A percentile compares a stretch with the other conserved stretches of the same genome.
Conservation (phyloP, 1,140 invertebrate species). For the Lasioglossum albipes region DNA sequence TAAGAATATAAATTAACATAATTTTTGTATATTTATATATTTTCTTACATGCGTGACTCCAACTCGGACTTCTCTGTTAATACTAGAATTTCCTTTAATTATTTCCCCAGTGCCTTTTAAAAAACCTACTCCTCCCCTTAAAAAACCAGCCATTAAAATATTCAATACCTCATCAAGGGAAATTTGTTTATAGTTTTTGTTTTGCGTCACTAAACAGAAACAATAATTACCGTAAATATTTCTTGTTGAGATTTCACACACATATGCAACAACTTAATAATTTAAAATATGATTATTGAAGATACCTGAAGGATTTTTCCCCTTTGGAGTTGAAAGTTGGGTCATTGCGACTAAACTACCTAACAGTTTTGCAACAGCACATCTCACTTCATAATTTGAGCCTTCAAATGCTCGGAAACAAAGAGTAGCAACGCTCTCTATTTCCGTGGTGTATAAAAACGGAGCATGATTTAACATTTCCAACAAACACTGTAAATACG, state of each 20-base stretch:
- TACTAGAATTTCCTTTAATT: constrained; percentile 95
- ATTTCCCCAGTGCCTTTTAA: constrained; percentile 97
- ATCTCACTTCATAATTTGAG: constrained; percentile 96
- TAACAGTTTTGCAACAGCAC: constrained; percentile 93
- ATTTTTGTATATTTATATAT: constrained; percentile 26
- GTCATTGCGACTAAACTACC: constrained; percentile 93
- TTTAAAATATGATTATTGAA: not conserved
- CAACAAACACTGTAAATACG: constrained; percentile 86
- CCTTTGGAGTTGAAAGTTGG: constrained; percentile 81
- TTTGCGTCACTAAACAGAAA: constrained; percentile 79
- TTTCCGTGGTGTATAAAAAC: constrained; percentile 93
- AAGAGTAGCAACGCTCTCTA: constrained; percentile 93
- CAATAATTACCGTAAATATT: constrained; percentile 25
- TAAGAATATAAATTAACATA: constrained; percentile 23
- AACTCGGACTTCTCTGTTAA: constrained; percentile 96
- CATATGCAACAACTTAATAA: not conserved
- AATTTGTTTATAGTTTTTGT: constrained; percentile 82
- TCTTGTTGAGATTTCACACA: not conserved
- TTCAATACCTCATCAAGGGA: constrained; percentile 95
- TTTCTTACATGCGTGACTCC: constrained; percentile 93
- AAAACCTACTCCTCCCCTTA: constrained; percentile 96
- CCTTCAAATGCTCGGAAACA: constrained; percentile 96
- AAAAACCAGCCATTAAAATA: constrained; percentile 96
- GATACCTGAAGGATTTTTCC: constrained; percentile 77
- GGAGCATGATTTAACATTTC: constrained; percentile 94